Conservation (phyloP, 2,113 vertebrate genomes). For the Oreochromis aureus region DNA sequence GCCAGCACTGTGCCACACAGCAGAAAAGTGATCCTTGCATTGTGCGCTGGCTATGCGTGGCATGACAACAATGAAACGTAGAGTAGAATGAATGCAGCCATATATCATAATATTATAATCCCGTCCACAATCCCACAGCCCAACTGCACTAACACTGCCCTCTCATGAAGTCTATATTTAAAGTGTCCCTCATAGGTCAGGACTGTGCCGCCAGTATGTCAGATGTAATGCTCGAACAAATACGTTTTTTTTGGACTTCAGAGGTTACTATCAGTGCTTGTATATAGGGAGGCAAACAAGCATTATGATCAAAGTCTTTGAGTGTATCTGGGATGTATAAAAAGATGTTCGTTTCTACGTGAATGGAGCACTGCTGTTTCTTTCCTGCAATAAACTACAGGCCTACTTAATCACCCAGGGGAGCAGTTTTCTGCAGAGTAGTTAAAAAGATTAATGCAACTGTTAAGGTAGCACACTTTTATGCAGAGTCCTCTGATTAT, state of each 20-base stretch:
- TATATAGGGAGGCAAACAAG: not conserved
- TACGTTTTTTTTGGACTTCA: slow-evolving; percentile 32
- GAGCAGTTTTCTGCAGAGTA: slow-evolving; percentile 28
- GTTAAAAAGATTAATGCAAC: slow-evolving; percentile 38
- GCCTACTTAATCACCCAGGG: slow-evolving; percentile 6
- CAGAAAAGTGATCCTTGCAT: slow-evolving; percentile 32
- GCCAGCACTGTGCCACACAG: not conserved
- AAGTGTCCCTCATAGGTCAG: slow-evolving; percentile 57
- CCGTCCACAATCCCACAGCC: slow-evolving; percentile 66
- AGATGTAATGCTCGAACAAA: slow-evolving; percentile 37
- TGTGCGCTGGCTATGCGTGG: slow-evolving; percentile 37
- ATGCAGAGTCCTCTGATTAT: slow-evolving; percentile 3
- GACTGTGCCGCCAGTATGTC: slow-evolving; percentile 36
- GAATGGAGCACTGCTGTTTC: not conserved
- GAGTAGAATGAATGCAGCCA: slow-evolving; percentile 53
- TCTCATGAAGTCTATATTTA: slow-evolving; percentile 68
- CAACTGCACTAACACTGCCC: slow-evolving; percentile 74
- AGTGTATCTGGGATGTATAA: not conserved
- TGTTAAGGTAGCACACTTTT: not conserved
- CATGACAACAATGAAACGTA: slow-evolving; percentile 39
- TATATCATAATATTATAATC: slow-evolving; percentile 76
- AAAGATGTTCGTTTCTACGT: not conserved
- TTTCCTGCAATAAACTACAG: slow-evolving; percentile 2
- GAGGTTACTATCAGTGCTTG: not conserved
- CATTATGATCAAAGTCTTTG: not conserved